Percentiles rank a stretch among this genome's conserved stretches.
These are phyloP conservation scores for Sycophila sp. DNA, from an alignment of 1,140 invertebrate genomes.

Conservation along the genomic window DNA sequence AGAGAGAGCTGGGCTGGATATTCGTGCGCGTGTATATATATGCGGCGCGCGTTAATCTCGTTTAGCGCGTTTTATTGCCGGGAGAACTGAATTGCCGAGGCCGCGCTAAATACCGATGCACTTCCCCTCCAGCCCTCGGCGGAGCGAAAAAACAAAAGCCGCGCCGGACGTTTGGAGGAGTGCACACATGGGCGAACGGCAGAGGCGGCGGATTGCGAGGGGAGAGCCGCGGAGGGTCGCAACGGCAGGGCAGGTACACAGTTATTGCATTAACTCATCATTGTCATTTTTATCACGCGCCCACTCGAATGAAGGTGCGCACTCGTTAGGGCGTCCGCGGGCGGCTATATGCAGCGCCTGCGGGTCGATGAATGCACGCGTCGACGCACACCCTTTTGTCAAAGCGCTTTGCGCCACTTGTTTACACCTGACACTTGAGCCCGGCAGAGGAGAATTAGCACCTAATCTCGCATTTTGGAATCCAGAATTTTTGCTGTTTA, in stretches of 20 bases:
- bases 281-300: constrained; percentile 66
- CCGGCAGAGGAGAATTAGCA: too few species aligned
- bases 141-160: background rate
- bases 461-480: too few species aligned
- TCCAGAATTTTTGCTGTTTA: too few species aligned
- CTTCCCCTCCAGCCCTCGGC: background rate
- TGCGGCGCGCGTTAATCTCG: constrained; percentile 53
- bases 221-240: background rate
- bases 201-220: background rate
- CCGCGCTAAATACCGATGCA: constrained; percentile 54
- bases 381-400: background rate
- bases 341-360: background rate
- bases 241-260: constrained; percentile 50
- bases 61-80: constrained; percentile 59
- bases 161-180: background rate
- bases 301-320: constrained; percentile 45
- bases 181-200: background rate
- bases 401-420: constrained; percentile 18
- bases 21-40: constrained; percentile 41
- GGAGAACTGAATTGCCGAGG: constrained; percentile 55
- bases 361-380: background rate
- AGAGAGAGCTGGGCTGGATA: background rate
- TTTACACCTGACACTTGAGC: background rate
- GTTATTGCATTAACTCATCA: constrained; percentile 66
- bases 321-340: background rate